These are phyloP conservation scores for Pterostichus niger DNA, from an alignment of 2,888 invertebrate genomes.

Conservation along the genomic window DNA sequence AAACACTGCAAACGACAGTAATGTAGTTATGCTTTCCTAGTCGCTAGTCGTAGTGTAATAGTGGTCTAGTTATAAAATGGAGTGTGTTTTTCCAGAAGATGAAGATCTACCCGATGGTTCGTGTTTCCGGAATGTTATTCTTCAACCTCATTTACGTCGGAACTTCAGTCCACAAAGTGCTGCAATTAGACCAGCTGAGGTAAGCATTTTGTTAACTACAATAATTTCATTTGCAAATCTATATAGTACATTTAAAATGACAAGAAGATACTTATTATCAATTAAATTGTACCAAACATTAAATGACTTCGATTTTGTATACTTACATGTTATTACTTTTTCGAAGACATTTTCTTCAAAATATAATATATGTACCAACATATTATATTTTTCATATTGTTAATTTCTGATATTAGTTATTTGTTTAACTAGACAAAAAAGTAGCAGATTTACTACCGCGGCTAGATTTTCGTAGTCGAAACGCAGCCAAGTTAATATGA, in stretches of 20 bases:
- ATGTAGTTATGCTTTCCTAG: not conserved
- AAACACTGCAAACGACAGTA: not conserved
- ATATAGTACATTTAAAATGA: not conserved
- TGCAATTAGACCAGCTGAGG: conserved; percentile 62
- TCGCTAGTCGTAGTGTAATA: conserved; percentile 12
- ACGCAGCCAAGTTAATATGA: too few relatives aligned
- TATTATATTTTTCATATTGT: too few relatives aligned
- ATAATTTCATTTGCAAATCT: not conserved
- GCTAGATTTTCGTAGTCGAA: too few relatives aligned
- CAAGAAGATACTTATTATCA: too few relatives aligned
- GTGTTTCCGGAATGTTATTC: conserved; percentile 59
- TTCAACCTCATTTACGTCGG: conserved; percentile 54
- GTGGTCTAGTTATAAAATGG: conserved; percentile 7
- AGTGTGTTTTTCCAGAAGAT: conserved; percentile 25
- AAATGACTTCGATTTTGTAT: too few relatives aligned
- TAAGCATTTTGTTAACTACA: not conserved
- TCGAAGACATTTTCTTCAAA: too few relatives aligned
- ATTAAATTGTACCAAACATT: too few relatives aligned
- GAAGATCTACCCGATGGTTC: conserved; percentile 65
- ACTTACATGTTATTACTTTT: too few relatives aligned
- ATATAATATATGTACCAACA: too few relatives aligned
- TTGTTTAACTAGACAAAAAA: too few relatives aligned
- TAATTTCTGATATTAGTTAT: too few relatives aligned
- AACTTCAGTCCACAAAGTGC: conserved; percentile 58
- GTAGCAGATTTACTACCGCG: too few relatives aligned